Evolutionary conservation across 2,888 invertebrate genomes (phyloP).

Genomic region (Pammene fasciana): DNA sequence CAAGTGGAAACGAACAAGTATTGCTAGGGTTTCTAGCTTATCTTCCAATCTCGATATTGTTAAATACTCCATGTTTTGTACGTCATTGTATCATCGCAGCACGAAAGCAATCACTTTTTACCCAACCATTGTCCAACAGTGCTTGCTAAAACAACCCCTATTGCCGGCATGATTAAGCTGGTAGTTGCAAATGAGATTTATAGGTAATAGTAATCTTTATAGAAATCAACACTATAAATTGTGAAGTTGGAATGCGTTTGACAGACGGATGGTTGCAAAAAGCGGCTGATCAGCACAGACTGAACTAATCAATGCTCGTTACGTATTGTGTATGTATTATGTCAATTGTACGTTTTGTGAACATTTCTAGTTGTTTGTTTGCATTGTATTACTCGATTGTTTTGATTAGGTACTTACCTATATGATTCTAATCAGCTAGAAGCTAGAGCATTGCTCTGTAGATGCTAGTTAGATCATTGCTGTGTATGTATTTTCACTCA

Average conservation of each 20-base stretch:
- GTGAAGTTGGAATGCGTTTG: constrained; percentile 21
- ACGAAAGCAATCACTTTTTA: constrained; percentile 42
- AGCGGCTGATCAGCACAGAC: background rate
- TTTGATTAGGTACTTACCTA: background rate
- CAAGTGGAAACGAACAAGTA: constrained; percentile 5
- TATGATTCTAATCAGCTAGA: constrained; percentile 6
- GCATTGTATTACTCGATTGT: constrained; percentile 7
- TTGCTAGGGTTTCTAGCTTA: constrained; percentile 12
- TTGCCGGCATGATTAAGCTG: background rate
- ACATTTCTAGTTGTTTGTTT: constrained; percentile 24
- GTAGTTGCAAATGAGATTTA: constrained; percentile 10
- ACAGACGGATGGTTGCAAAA: constrained; percentile 25
- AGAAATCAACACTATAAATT: constrained; percentile 31
- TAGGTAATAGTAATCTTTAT: constrained; percentile 23
- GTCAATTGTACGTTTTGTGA: constrained; percentile 22
- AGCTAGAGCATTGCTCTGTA: constrained; percentile 2
- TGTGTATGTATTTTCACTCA: background rate
- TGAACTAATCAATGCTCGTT: constrained; percentile 17
- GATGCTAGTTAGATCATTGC: background rate
- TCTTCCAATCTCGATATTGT: constrained; percentile 32
- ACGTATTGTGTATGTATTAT: too few species aligned
- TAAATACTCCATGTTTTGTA: constrained; percentile 41
- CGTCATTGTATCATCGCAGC: constrained; percentile 39
- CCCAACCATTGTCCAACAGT: constrained; percentile 36
- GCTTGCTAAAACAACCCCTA: background rate